Evolutionary conservation across 2,113 vertebrate species (phyloP).

Genomic region (Platichthys flesus): DNA sequence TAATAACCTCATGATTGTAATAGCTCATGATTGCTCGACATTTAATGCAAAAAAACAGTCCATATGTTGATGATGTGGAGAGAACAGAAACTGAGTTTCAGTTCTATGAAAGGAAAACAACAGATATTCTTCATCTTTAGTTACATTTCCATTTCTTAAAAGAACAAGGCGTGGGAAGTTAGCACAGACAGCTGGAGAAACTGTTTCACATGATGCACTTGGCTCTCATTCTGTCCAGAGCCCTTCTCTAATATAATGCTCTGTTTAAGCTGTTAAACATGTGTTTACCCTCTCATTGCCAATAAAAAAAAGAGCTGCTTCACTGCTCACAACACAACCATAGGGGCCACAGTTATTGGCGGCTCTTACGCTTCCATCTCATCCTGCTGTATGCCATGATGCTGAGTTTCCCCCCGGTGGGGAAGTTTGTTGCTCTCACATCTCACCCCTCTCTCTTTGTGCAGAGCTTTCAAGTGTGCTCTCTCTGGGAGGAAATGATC

Average conservation of each 20-base stretch:
- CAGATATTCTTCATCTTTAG: slow-evolving; percentile 32
- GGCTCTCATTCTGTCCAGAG: slow-evolving; percentile 1
- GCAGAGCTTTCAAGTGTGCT: slow-evolving; percentile 9
- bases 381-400: slow-evolving; percentile 17
- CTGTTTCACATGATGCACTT: not conserved
- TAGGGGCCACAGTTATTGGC: slow-evolving; percentile 22
- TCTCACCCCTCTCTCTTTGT: slow-evolving; percentile 18
- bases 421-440: slow-evolving; percentile 21
- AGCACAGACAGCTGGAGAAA: not conserved
- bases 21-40: slow-evolving; percentile 42
- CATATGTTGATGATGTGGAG: slow-evolving; percentile 23
- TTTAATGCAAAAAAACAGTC: slow-evolving; percentile 32
- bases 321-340: slow-evolving; percentile 19
- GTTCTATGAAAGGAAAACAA: too few relatives aligned
- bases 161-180: slow-evolving; percentile 7
- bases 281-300: slow-evolving; percentile 25
- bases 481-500: not conserved
- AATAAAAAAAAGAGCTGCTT: slow-evolving; percentile 42
- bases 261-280: slow-evolving; percentile 38
- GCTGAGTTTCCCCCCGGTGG: slow-evolving; percentile 13
- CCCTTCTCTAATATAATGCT: slow-evolving; percentile 1
- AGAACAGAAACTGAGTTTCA: not conserved
- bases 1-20: slow-evolving; percentile 44
- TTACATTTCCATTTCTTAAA: slow-evolving; percentile 18
- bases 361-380: slow-evolving; percentile 32